Conservation (phyloP, 2,113 vertebrate genomes). For the Nycticryphes semicollaris region DNA sequence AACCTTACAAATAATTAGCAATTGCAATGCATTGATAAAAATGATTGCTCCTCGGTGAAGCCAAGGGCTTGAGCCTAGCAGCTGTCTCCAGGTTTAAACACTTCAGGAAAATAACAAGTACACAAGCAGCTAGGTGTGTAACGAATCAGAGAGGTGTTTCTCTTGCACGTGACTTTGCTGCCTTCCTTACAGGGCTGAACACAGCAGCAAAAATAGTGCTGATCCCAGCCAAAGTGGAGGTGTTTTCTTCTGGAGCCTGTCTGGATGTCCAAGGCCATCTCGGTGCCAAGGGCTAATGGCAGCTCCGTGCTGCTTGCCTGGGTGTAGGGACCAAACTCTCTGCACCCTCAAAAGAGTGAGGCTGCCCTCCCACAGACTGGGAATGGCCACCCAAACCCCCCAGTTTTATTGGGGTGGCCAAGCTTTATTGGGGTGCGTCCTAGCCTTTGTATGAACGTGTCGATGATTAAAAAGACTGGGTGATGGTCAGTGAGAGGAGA, state of each 20-base stretch:
- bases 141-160: background rate
- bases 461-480: background rate
- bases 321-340: background rate
- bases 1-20: background rate
- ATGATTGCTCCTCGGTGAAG: background rate
- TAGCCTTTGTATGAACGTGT: background rate
- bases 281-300: background rate
- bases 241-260: background rate
- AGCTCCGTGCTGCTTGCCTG: accelerated
- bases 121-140: background rate
- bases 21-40: background rate
- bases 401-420: no score
- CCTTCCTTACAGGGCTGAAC: background rate
- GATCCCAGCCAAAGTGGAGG: background rate
- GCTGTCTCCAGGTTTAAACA: background rate
- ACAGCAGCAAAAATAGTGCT: background rate
- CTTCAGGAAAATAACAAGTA: background rate
- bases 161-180: background rate
- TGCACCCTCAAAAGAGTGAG: background rate
- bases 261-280: background rate
- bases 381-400: background rate
- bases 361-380: background rate
- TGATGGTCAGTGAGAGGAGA: background rate
- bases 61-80: background rate
- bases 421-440: background rate